Base-by-base conservation (phyloP, 2,888 invertebrate genomes). In the Aleiodes alternator region DNA sequence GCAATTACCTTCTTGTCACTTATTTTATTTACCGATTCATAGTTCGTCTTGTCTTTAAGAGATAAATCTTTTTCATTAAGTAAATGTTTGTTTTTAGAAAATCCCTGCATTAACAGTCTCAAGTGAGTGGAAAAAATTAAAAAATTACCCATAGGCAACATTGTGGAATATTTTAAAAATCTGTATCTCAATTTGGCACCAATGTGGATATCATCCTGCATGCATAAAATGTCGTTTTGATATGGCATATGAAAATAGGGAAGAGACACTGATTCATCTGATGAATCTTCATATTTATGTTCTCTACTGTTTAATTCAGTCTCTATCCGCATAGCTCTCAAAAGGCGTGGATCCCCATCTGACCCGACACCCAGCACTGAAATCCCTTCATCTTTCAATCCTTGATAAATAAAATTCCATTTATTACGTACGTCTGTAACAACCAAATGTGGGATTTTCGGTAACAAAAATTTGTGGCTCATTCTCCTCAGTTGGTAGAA, bases 201-300 rank as follows among this genome's bases (percentile, higher is more conserved):
- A 29, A 83, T 78, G 74, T 84, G 84, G 43, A 84, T 79, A n/a
- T 79, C 79, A 77, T 84, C 83, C 80, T 83, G 80, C 48, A 80
- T 72, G 6, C 57, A 68, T 55, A 72, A 53, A 53, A n/a, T 78
- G 70, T n/a, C 55, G 71, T 76, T 50, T 6, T 76, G 56, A 9
- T 69, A 38, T 23, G 75, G 59, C 23, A 23, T 23, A 43, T 77
- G 66, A 72, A 80, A 81, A 78, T 75, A 82, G 2, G 55, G 55
- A 16, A 55, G 3, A 8, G 55, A 55, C 7, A n/a, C 16, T 55
- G 4, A 4, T n/a, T 16, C 14, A 7, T 55, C 14, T 8, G 16
- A 16, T 3, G 55, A 55, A 55, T 14, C 16, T 11, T 0, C 1
- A 8, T n/a, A 7, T 16, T 6, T 8, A 55, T 6, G 14, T 16